Percentiles rank a stretch among this genome's conserved stretches.
These are phyloP conservation scores for Drosophila tani DNA, from an alignment of 1,140 invertebrate species.

Conservation along the genomic window DNA sequence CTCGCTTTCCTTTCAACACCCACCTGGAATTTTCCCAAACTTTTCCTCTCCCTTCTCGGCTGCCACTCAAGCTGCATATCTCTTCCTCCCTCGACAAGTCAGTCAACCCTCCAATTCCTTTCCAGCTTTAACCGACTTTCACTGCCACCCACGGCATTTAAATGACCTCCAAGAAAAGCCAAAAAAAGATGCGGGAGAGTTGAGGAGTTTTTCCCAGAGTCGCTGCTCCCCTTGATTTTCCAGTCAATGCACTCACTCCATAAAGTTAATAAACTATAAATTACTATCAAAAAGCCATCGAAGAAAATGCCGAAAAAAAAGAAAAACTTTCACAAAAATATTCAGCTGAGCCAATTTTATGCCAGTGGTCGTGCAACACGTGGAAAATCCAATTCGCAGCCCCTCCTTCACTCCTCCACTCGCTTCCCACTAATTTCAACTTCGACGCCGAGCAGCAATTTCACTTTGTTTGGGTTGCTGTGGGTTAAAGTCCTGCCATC, in stretches of 20 bases:
- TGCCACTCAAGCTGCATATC: slow-evolving; percentile 1
- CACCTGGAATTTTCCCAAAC: slow-evolving; percentile 6
- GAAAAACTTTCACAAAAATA: slow-evolving; percentile 54
- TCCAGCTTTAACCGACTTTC: slow-evolving; percentile 65
- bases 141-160: slow-evolving; percentile 79
- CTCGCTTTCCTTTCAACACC: slow-evolving; percentile 41
- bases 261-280: slow-evolving; percentile 83
- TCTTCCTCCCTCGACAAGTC: slow-evolving; percentile 36
- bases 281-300: slow-evolving; percentile 70
- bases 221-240: slow-evolving; percentile 42
- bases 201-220: slow-evolving; percentile 33
- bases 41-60: slow-evolving; percentile 27
- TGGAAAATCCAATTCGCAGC: slow-evolving; percentile 59
- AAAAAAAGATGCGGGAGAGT: slow-evolving; percentile 15
- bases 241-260: slow-evolving; percentile 77
- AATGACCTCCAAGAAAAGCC: slow-evolving; percentile 67
- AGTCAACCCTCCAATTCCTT: slow-evolving; percentile 45
- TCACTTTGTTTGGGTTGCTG: slow-evolving; percentile 68
- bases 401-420: background rate
- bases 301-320: slow-evolving; percentile 65
- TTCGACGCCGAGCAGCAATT: slow-evolving; percentile 59
- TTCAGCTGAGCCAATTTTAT: slow-evolving; percentile 49
- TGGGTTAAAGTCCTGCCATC: slow-evolving; percentile 79
- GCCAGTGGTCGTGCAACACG: slow-evolving; percentile 73
- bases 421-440: slow-evolving; percentile 39